Evolutionary conservation across 2,797 vertebrate genomes (phyloP).

Genomic region (Limnodromus scolopaceus): DNA sequence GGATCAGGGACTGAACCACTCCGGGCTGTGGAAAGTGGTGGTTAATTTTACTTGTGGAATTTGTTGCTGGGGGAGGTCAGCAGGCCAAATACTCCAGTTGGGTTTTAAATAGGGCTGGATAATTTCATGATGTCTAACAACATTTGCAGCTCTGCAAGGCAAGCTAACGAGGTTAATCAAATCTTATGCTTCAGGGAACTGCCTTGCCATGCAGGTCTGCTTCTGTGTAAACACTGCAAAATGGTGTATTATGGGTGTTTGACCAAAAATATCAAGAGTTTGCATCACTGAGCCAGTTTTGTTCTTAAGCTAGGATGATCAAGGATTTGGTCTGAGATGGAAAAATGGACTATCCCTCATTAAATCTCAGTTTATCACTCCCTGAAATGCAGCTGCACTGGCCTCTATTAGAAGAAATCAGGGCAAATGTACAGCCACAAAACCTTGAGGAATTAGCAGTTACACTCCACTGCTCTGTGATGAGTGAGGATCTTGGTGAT

Average conservation of each 20-base stretch:
- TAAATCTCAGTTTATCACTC: neutral
- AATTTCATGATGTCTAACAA: slow-evolving; percentile 61
- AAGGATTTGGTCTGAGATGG: neutral
- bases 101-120: slow-evolving; percentile 59
- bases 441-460: neutral
- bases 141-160: slow-evolving; percentile 68
- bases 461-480: neutral
- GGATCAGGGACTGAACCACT: neutral
- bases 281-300: neutral
- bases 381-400: neutral
- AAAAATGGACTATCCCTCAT: neutral
- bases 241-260: slow-evolving; percentile 26
- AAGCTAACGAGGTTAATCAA: slow-evolving; percentile 76
- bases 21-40: neutral
- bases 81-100: slow-evolving; percentile 45
- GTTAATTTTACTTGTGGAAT: slow-evolving; percentile 49
- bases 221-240: slow-evolving; percentile 29
- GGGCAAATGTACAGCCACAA: neutral
- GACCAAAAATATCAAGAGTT: slow-evolving; percentile 9
- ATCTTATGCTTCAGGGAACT: slow-evolving; percentile 75
- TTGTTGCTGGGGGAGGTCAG: slow-evolving; percentile 51
- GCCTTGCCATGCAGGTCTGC: slow-evolving; percentile 29
- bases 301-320: neutral
- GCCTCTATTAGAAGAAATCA: neutral
- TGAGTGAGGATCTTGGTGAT: neutral